A percentile compares a stretch with the other conserved stretches of the same genome.
Evolutionary conservation across 2,888 invertebrate species (phyloP).

Genomic region (Cloeon dipterum): DNA sequence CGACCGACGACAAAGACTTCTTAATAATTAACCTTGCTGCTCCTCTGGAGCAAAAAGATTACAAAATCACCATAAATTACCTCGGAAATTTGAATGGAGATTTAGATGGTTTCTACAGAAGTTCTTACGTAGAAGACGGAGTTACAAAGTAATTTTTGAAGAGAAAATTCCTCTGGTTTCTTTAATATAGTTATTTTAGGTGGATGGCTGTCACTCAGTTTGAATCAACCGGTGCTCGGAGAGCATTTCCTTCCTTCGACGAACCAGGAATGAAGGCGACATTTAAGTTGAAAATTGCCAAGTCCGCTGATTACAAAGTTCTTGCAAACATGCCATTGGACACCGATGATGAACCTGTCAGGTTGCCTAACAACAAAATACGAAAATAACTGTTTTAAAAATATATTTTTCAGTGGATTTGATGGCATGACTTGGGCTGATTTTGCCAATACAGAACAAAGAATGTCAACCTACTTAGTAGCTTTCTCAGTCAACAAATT

Average conservation of each 20-base stretch:
- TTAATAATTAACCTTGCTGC: not conserved
- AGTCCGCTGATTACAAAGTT: not conserved
- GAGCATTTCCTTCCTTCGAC: conserved; percentile 73
- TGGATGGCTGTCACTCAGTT: conserved; percentile 62
- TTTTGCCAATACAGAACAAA: not conserved
- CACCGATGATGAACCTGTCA: no score
- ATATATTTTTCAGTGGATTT: no score
- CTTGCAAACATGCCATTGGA: not conserved
- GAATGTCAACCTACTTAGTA: not conserved
- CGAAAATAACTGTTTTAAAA: no score
- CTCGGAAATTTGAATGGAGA: not conserved
- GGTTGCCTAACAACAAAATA: no score
- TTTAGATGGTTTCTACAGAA: not conserved
- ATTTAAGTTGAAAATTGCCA: not conserved
- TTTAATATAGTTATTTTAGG: no score
- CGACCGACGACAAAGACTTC: not conserved
- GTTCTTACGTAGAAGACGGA: not conserved
- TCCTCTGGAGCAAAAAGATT: not conserved
- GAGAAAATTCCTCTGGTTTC: no score
- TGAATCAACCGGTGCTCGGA: conserved; percentile 51
- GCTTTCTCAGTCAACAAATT: not conserved
- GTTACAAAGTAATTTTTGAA: not conserved
- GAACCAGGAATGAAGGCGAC: conserved; percentile 57
- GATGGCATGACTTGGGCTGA: not conserved
- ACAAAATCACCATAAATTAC: not conserved